Evolutionary conservation across 2,797 vertebrate species (phyloP).

Genomic region (Cyprinodon diabolis): DNA sequence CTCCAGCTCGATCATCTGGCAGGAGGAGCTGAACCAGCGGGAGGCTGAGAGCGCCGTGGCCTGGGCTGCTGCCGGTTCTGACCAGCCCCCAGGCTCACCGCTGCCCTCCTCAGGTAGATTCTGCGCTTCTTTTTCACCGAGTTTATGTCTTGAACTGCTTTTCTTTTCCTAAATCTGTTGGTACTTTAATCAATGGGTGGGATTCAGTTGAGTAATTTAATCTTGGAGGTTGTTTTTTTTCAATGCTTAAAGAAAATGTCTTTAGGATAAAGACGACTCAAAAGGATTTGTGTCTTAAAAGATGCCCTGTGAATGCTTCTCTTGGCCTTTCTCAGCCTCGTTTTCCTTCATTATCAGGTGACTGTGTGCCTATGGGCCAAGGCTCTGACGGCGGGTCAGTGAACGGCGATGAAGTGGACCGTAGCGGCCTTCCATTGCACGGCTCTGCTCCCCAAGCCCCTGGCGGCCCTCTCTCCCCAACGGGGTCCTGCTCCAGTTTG

Average conservation of each 20-base stretch:
- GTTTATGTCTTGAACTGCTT: neutral
- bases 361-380: slow-evolving; percentile 50
- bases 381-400: slow-evolving; percentile 79
- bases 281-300: too few relatives aligned
- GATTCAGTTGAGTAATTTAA: neutral
- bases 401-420: slow-evolving; percentile 82
- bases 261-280: too few relatives aligned
- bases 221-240: too few relatives aligned
- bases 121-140: neutral
- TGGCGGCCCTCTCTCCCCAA: slow-evolving; percentile 77
- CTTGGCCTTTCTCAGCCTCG: neutral
- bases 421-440: slow-evolving; percentile 57
- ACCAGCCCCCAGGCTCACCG: slow-evolving; percentile 71
- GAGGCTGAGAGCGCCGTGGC: slow-evolving; percentile 76
- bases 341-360: slow-evolving; percentile 54
- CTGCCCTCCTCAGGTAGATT: slow-evolving; percentile 70
- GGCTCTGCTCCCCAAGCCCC: slow-evolving; percentile 61
- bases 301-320: neutral
- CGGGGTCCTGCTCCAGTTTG: slow-evolving; percentile 80
- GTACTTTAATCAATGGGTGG: too few relatives aligned
- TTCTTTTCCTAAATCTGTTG: neutral
- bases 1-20: slow-evolving; percentile 86
- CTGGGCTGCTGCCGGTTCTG: slow-evolving; percentile 68
- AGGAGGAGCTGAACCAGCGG: slow-evolving; percentile 84
- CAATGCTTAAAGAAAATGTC: too few relatives aligned